phyloP scores from a whole-genome alignment of 2,113 vertebrate genomes.

The Otus sunia region DNA sequence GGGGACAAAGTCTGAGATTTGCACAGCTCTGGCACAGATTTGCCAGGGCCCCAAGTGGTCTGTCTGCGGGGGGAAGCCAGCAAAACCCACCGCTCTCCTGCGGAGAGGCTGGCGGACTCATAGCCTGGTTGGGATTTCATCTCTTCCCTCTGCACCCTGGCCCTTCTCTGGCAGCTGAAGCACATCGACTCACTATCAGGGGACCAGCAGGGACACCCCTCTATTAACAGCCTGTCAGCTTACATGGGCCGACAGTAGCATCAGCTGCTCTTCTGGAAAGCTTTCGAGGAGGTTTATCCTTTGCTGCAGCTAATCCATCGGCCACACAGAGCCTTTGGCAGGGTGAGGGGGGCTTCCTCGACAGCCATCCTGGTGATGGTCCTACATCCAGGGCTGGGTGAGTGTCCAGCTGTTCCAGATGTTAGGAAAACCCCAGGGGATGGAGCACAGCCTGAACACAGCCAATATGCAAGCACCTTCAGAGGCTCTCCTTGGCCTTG shows the following conservation, averaged over 20 bases:
- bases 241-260: neutral
- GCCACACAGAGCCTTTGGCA: neutral
- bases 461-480: neutral
- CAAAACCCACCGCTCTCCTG: neutral
- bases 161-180: neutral
- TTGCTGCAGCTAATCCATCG: neutral
- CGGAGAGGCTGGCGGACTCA: neutral
- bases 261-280: neutral
- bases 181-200: accelerated
- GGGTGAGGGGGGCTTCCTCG: accelerated
- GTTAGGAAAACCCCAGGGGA: neutral
- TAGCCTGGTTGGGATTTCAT: neutral
- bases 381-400: accelerated
- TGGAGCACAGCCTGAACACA: neutral
- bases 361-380: neutral
- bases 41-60: neutral
- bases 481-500: neutral
- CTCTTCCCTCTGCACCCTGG: neutral
- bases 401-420: neutral
- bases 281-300: neutral
- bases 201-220: neutral
- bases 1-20: neutral
- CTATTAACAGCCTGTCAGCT: neutral
- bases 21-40: neutral
- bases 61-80: neutral